Base-by-base conservation (phyloP, 2,888 invertebrate genomes). In the Folsomia manolachei region DNA sequence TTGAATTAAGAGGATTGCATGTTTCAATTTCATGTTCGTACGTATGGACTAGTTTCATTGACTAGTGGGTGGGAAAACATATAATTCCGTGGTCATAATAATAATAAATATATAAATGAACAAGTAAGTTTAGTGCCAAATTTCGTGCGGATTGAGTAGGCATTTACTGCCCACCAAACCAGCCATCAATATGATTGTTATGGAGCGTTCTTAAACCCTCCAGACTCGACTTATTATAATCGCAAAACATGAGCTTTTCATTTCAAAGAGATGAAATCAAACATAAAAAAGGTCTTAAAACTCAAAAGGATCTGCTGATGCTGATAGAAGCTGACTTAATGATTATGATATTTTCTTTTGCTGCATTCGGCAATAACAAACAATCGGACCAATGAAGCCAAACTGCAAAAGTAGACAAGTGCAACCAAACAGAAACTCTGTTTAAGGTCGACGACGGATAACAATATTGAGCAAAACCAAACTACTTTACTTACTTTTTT, bases 271-370 rank as follows among this genome's bases (percentile, higher is more conserved):
- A 56, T 39, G 56, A 19, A 56, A 56, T n/a, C n/a, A n/a, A n/a
- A n/a, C n/a, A n/a, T 18, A 56, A 56, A 56, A 56, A 56, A 56
- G 21, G 21, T 56, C 56, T 56, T 56, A 56, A 56, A 56, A 56
- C n/a, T 56, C 56, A 56, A 7, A 21, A 56, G 56, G 56, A 4
- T 56, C 56, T n/a, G 19, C 4, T 21, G 56, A 19, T n/a, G 19
- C 4, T 21, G 56, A 19, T 18, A 56, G 51, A 51, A 11, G 51
- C 51, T 56, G 56, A 56, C 21, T 56, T 56, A 7, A 56, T 56
- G 56, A 14, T 56, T 56, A 18, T 56, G 7, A 39, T 39, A 39
- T 39, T 39, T 39, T 39, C 39, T 39, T 39, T 39, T 39, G 39
- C 39, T 39, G 39, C 39, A 39, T 39, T 39, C 39, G 39, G 39